Conservation (phyloP, 1,140 invertebrate species). For the Ostrea edulis region DNA sequence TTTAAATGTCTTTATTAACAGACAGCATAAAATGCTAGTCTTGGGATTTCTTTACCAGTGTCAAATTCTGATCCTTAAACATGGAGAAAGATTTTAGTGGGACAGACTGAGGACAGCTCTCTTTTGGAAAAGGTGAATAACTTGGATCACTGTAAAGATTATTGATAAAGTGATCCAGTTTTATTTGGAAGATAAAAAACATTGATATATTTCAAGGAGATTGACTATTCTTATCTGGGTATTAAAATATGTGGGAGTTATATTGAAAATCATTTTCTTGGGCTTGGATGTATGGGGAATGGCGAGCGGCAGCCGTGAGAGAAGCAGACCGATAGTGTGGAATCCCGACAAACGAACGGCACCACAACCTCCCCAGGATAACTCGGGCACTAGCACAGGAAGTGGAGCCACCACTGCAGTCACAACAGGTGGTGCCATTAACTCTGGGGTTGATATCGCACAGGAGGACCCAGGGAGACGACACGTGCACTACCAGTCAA, state of each 20-base stretch:
- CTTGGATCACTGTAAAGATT: neutral
- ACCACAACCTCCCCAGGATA: neutral
- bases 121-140: neutral
- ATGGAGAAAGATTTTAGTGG: neutral
- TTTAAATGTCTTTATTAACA: slow-evolving; percentile 27
- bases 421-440: neutral
- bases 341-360: slow-evolving; percentile 9
- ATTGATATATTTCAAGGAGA: slow-evolving; percentile 15
- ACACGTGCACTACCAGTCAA: neutral
- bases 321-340: neutral
- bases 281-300: slow-evolving; percentile 13
- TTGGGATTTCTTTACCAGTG: neutral
- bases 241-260: slow-evolving; percentile 22
- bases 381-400: neutral
- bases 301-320: neutral
- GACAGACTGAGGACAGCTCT: neutral
- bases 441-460: neutral
- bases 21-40: neutral
- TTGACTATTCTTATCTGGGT: slow-evolving; percentile 10
- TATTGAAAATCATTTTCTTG: slow-evolving; percentile 9
- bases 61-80: slow-evolving; percentile 1
- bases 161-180: neutral
- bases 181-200: slow-evolving; percentile 19
- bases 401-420: neutral
- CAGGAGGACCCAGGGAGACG: neutral